Base-by-base conservation (phyloP, 2,888 invertebrate genomes). In the Eilema griseolum region DNA sequence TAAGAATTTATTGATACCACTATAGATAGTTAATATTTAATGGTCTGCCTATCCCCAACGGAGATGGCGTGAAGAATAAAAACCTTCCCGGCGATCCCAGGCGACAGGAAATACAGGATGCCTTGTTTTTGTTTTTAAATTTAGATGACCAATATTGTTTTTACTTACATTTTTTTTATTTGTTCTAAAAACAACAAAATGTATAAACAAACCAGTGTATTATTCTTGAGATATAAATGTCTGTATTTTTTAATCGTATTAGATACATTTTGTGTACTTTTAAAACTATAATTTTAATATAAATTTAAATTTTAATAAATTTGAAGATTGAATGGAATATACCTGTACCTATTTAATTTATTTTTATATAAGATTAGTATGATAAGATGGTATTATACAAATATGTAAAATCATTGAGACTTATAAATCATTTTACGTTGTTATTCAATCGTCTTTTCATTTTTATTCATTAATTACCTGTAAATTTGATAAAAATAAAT, bases 351-450 rank as follows among this genome's bases (percentile, higher is more conserved):
- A 52, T 14, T 72, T 83, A 66, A 82, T 78, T 83, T 83, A 82
- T 83, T 83, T 83, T 83, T 83, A 67, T 82, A 83, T 76, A 82
- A 76, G 70, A 71, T 67, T 75, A 82, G 73, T 68, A 26, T n/a
- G 71, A 20, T 79, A 76, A 71, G 76, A 78, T 64, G 61, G 61
- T 70, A 70, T 63, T 69, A 70, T 66, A 77, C 28, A 16, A 37
- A 63, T 72, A 70, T 52, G 52, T 77, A 69, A 70, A 76, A 76
- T 81, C 69, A 80, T 72, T 83, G 73, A 79, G 65, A 82, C 26
- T 75, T 73, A 79, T 79, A 81, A 81, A 83, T 83, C 72, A 69
- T 71, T 82, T 80, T 80, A 82, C 70, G 78, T 74, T 80, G 83
- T 82, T 80, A 75, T 28, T 37, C 12, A 46, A 14, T 63, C 26